These are phyloP conservation scores for Clarias magur DNA, from an alignment of 2,113 vertebrate species.

Conservation along the genomic window DNA sequence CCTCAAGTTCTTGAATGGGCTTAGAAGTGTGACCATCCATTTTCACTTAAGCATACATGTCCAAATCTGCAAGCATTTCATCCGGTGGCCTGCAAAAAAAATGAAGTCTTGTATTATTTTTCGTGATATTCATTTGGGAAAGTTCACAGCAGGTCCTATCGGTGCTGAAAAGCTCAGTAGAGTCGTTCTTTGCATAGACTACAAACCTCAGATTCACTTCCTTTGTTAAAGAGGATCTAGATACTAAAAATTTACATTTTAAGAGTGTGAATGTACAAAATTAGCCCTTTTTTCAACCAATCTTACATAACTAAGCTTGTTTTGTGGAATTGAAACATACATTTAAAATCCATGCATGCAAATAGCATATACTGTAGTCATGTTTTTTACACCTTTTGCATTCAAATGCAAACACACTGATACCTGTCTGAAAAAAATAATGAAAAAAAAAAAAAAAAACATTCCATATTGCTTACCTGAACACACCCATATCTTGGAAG, in stretches of 20 bases:
- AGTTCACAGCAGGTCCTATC: background rate
- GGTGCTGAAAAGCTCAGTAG: constrained; percentile 9
- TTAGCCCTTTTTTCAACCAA: constrained; percentile 28
- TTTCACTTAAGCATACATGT: background rate
- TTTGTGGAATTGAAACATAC: constrained; percentile 48
- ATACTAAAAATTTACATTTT: constrained; percentile 38
- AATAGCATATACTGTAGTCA: background rate
- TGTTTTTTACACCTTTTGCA: constrained; percentile 4
- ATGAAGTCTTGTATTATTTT: background rate
- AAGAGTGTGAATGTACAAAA: constrained; percentile 7
- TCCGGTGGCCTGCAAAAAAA: background rate
- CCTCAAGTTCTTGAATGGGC: constrained; percentile 45
- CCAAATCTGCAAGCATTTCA: background rate
- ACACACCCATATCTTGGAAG: background rate
- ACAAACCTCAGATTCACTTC: constrained; percentile 50
- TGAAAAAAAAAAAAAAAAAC: background rate
- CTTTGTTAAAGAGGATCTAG: constrained; percentile 55
- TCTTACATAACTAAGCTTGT: background rate
- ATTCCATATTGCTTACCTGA: background rate
- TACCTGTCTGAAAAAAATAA: background rate
- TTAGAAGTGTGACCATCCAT: constrained; percentile 12
- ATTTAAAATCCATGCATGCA: constrained; percentile 37
- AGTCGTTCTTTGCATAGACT: constrained; percentile 44
- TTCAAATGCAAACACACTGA: background rate
- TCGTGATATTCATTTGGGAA: background rate